Base-by-base conservation (phyloP, 2,113 vertebrate species). In the Sinocyclocheilus maitianheensis region DNA sequence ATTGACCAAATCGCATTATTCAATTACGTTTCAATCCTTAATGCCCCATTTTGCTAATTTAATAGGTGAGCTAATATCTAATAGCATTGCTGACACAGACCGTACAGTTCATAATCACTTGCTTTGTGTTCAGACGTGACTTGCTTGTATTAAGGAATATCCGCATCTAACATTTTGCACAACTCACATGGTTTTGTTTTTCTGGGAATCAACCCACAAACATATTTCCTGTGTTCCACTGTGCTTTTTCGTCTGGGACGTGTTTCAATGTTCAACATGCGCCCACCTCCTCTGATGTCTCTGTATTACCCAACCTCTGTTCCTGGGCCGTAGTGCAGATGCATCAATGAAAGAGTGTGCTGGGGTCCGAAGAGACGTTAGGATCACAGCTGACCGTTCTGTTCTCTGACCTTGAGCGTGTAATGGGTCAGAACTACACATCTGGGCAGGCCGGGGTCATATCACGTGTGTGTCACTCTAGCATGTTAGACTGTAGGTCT, bases 191-290 rank as follows among this genome's bases (percentile, higher is more conserved):
- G 8, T 30, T 16, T 30, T 53, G 5, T 18, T 83, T 48, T 84
- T 24, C 22, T 30, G 26, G 67, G 74, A 84, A 37, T 30, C 13
- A 18, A 3, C 72, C 75, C 10, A 67, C 76, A 85, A 53, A 24
- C 24, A 14, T 40, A 22, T 85, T 76, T 76, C 18, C 43, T 85
- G 30, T 65, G 58, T 76, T 53, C 3, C 30, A 9, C 11, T 48
- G 55, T 77, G 6, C 26, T 51, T 55, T 65, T 55, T 79, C 51
- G 13, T 69, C 63, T 22, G 14, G n/a, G 34, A 11, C 22, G 51
- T 77, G 34, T 79, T 83, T 34, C 4, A 84, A 16, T 84, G 83
- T 51, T 87, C 55, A 69, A 62, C 51, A 40, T 77, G 37, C 16
- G n/a, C 76, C 60, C n/a, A 87, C 81, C 34, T 86, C 26, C 69